phyloP scores from a whole-genome alignment of 2,888 invertebrate genomes.

The Gibbula magus region DNA sequence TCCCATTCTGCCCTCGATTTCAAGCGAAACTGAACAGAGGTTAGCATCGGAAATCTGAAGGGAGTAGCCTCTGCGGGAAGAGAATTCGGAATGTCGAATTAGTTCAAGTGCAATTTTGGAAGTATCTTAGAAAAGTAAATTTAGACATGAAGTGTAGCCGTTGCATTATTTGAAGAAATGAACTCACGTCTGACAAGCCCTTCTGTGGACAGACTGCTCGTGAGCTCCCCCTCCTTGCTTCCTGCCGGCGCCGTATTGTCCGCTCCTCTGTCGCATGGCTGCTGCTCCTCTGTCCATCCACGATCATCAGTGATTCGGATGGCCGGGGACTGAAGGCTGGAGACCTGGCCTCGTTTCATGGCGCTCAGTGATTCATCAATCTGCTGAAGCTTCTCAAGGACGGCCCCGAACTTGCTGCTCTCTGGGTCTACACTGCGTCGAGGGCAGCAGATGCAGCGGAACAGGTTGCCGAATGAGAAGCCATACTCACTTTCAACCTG shows the following conservation, averaged over 20 bases:
- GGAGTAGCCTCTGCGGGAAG: too few relatives aligned
- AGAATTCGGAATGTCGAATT: too few relatives aligned
- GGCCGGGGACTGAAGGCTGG: neutral
- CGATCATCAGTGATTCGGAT: neutral
- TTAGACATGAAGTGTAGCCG: too few relatives aligned
- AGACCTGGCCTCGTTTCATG: constrained; percentile 21
- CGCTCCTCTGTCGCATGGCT: neutral
- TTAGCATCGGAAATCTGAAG: too few relatives aligned
- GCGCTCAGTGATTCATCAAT: constrained; percentile 31
- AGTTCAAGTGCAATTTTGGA: too few relatives aligned
- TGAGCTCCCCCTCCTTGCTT: neutral
- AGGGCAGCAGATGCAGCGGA: constrained; percentile 64
- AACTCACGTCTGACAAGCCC: neutral
- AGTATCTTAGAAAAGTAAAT: too few relatives aligned
- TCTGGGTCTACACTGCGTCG: constrained; percentile 19
- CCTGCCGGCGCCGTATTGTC: neutral
- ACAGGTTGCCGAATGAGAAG: constrained; percentile 64
- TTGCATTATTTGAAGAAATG: too few relatives aligned
- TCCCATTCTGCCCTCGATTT: too few relatives aligned
- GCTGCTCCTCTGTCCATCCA: neutral
- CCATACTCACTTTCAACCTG: constrained; percentile 59
- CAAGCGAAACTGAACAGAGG: too few relatives aligned
- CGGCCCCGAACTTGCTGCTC: constrained; percentile 48
- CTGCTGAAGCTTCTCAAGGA: constrained; percentile 53
- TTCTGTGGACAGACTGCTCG: neutral